phyloP scores from a whole-genome alignment of 2,113 vertebrate species.

The Leptobrachium ailaonicum region DNA sequence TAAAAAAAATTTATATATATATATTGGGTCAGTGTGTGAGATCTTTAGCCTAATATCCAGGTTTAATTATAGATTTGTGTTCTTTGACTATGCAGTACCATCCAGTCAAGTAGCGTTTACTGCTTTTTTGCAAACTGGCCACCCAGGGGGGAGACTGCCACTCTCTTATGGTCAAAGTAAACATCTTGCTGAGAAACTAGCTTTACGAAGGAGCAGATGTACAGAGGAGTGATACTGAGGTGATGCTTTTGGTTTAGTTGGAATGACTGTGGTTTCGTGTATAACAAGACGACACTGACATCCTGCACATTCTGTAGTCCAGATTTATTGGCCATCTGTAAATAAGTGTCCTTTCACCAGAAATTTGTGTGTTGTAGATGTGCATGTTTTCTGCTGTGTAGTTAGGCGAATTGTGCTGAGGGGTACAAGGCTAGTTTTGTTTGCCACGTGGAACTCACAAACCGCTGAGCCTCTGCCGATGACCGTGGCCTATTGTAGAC shows the following conservation, averaged over 20 bases:
- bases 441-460: not conserved
- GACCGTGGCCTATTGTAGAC: slow-evolving; percentile 21
- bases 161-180: slow-evolving; percentile 20
- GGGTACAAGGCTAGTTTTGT: slow-evolving; percentile 42
- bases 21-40: no score
- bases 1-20: no score
- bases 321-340: not conserved
- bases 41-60: no score
- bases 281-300: not conserved
- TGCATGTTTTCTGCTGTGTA: not conserved
- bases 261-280: not conserved
- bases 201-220: not conserved
- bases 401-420: slow-evolving; percentile 16
- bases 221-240: not conserved
- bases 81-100: not conserved
- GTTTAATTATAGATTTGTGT: no score
- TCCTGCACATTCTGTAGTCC: not conserved
- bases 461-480: slow-evolving; percentile 1
- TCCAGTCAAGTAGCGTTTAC: not conserved
- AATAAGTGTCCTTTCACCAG: not conserved
- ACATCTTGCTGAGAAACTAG: not conserved
- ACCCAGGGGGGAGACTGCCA: slow-evolving; percentile 13
- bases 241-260: not conserved
- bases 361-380: not conserved
- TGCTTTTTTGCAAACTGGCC: slow-evolving; percentile 17